phyloP scores from a whole-genome alignment of 2,888 invertebrate species.

The Chrysolina oricalcia region DNA sequence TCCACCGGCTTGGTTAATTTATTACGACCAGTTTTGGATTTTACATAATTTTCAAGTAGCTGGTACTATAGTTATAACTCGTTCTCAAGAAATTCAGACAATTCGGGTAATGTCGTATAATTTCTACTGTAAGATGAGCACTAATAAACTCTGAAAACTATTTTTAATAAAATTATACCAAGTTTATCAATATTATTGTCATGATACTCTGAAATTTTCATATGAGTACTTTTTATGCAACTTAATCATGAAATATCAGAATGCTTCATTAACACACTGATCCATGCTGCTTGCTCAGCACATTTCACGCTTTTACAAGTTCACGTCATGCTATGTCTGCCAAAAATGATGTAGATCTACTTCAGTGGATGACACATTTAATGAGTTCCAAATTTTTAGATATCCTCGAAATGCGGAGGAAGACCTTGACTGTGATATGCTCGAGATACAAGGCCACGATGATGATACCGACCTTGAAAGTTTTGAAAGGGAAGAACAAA shows the following conservation, averaged over 20 bases:
- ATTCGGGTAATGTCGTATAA: too few species aligned
- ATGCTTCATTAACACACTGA: conserved; percentile 62
- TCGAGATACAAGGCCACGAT: conserved; percentile 64
- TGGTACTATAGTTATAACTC: too few species aligned
- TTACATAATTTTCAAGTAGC: too few species aligned
- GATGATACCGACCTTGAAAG: conserved; percentile 72
- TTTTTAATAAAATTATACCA: too few species aligned
- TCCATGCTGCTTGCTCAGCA: conserved; percentile 71
- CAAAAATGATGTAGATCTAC: not conserved
- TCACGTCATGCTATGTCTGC: conserved; percentile 28
- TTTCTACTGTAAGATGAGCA: too few species aligned
- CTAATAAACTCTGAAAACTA: too few species aligned
- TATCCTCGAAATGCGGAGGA: conserved; percentile 62
- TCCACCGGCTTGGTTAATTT: too few species aligned
- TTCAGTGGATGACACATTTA: conserved; percentile 21
- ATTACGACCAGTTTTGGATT: too few species aligned
- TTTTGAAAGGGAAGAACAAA: conserved; percentile 74
- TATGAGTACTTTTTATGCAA: conserved; percentile 44
- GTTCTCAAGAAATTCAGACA: too few species aligned
- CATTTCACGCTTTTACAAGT: conserved; percentile 56
- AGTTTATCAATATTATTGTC: too few species aligned
- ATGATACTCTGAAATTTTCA: too few species aligned
- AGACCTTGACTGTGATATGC: conserved; percentile 70
- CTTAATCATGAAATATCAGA: conserved; percentile 41
- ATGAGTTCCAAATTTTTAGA: conserved; percentile 48